Conservation (phyloP, 1,140 invertebrate species). For the Ericerus pela region DNA sequence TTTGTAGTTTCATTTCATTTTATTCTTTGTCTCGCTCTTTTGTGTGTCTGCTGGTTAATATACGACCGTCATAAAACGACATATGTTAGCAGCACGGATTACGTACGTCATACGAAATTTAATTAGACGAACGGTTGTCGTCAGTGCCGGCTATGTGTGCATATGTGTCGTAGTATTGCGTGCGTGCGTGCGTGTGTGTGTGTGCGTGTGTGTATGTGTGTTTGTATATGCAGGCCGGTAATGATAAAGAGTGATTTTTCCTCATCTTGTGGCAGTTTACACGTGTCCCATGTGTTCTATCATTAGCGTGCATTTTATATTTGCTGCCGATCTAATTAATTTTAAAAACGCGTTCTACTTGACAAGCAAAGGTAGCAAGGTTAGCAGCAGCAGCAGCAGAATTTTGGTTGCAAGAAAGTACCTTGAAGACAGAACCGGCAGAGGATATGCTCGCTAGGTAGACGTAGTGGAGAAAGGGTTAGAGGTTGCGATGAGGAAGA, state of each 20-base stretch:
- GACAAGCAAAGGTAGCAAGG: neutral
- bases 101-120: constrained; percentile 6
- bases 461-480: constrained; percentile 30
- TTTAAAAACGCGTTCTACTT: neutral
- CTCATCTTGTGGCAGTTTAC: constrained; percentile 9
- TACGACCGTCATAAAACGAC: constrained; percentile 9
- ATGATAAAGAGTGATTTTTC: constrained; percentile 9
- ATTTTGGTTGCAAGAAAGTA: no score
- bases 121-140: constrained; percentile 5
- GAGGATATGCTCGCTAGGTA: constrained; percentile 16
- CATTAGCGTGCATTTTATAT: constrained; percentile 8
- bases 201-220: constrained; percentile 1
- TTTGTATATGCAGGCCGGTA: constrained; percentile 1
- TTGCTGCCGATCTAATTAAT: constrained; percentile 7
- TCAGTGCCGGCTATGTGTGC: neutral
- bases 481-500: constrained; percentile 21
- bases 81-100: constrained; percentile 6
- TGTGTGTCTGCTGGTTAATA: neutral
- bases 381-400: neutral
- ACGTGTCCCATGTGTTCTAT: constrained; percentile 2
- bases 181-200: neutral
- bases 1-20: no score
- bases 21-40: no score
- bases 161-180: no score
- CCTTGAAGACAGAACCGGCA: no score